Percentiles rank a stretch among this genome's conserved stretches.
Conservation (phyloP, 2,888 invertebrate species). For the Limnephilus rhombicus region DNA sequence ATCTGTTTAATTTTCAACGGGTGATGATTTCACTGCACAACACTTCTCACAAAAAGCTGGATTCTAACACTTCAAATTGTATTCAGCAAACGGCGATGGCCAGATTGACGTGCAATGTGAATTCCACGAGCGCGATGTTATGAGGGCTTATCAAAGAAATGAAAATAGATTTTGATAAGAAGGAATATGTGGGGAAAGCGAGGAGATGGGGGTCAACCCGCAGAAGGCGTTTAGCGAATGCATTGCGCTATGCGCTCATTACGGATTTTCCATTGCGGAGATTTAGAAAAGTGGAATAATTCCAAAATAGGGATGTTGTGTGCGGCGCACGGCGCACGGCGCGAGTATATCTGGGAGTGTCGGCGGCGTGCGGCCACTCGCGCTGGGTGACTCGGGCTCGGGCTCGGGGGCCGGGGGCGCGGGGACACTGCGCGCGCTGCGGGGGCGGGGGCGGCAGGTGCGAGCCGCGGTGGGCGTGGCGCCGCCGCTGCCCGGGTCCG, state of each 20-base stretch:
- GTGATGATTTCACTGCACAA: conserved; percentile 10
- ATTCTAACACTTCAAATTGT: neutral
- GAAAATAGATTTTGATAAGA: neutral
- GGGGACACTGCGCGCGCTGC: conserved; percentile 70
- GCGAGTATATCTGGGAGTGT: conserved; percentile 61
- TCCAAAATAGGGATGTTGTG: conserved; percentile 21
- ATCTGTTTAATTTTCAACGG: neutral
- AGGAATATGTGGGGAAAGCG: neutral
- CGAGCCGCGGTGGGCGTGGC: conserved; percentile 67
- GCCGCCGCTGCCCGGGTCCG: conserved; percentile 70
- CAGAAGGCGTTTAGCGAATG: conserved; percentile 30
- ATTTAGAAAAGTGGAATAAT: neutral
- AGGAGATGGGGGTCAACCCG: neutral
- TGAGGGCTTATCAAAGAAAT: neutral
- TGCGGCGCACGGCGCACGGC: conserved; percentile 50
- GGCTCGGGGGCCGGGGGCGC: conserved; percentile 66
- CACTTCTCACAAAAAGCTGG: conserved; percentile 10
- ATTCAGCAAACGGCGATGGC: neutral
- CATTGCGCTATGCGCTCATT: conserved; percentile 58
- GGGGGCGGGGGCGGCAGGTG: conserved; percentile 70
- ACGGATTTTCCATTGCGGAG: conserved; percentile 58
- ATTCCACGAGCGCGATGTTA: neutral
- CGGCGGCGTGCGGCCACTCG: conserved; percentile 64
- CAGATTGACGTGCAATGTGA: neutral
- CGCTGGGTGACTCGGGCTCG: conserved; percentile 46